A percentile compares a stretch with the other conserved stretches of the same genome.
These are phyloP conservation scores for Macrotis lagotis DNA, from an alignment of 2,113 vertebrate species.

Conservation along the genomic window DNA sequence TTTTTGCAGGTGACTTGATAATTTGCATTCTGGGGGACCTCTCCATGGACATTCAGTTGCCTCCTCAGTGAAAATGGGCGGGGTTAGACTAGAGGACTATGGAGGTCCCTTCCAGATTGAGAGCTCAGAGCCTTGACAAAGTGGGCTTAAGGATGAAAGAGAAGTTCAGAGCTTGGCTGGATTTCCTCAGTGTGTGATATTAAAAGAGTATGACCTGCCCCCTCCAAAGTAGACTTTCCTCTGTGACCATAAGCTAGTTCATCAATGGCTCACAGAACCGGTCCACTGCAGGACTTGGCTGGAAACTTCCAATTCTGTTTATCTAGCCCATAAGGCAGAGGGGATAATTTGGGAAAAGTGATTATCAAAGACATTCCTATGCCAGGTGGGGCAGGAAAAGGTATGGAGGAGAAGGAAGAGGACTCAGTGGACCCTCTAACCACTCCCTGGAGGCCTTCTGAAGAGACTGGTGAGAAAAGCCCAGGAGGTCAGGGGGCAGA, in stretches of 20 bases:
- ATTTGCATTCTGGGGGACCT: too few relatives aligned
- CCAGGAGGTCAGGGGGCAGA: too few relatives aligned
- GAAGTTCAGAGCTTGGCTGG: background rate
- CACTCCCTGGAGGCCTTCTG: too few relatives aligned
- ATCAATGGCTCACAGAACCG: background rate
- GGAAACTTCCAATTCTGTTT: background rate
- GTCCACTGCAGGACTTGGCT: background rate
- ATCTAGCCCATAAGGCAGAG: background rate
- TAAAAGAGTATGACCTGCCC: background rate
- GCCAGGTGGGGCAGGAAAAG: background rate
- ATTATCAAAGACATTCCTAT: slow-evolving; percentile 2
- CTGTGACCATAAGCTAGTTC: background rate
- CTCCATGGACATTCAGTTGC: too few relatives aligned
- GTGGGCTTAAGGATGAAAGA: background rate
- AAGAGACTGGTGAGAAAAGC: background rate
- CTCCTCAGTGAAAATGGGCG: background rate
- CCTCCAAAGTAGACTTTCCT: background rate
- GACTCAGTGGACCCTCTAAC: background rate
- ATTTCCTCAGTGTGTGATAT: background rate
- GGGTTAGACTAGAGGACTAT: background rate
- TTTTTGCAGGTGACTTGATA: too few relatives aligned
- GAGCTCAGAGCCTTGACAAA: background rate
- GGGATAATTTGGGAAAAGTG: background rate
- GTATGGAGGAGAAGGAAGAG: background rate
- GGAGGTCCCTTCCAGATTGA: background rate